Evolutionary conservation across 2,888 invertebrate species (phyloP), one percentile per base, ranked within the genome.

Genomic region (Lepidochitona cinerea): DNA sequence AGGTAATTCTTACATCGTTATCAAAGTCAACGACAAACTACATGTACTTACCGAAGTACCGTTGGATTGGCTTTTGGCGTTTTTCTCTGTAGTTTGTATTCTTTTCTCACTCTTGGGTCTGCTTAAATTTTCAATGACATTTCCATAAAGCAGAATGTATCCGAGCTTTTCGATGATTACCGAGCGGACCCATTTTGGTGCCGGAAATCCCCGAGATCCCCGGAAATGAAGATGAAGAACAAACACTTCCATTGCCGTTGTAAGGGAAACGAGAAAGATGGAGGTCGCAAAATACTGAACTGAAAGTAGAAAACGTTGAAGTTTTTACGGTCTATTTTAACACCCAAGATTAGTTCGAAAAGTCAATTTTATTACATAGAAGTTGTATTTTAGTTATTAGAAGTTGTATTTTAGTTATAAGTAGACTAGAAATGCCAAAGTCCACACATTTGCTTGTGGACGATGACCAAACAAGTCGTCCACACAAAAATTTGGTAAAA

Each of bases 221-320:
- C 70, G 23, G 70, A 29, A 70, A 37, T 70, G 64, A n/a, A 70
- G 59, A 53, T 59, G 29, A 29, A 70, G 3, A 23, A 70, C 64
- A 32, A 70, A 37, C 26, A 59, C 64, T 59, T 32, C 37, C 4
- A 59, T n/a, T 36, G 41, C 26, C 14, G 64, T 37, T 23, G 70
- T 37, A 33, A 70, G 23, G 23, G 53, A n/a, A 37, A 70, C 32
- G 1, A 70, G 2, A 26, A n/a, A 6, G 33, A 64, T 59, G 64
- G 36, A 41, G 26, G 14, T 6, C 7, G 12, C 37, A 29, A 59
- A 70, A 37, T 70, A 70, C 33, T 29, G n/a, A 33, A n/a, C 70
- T 70, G 70, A 29, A 70, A 70, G 7, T n/a, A 35, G 29, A 64
- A 7, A 7, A 41, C 18, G 9, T 12, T 18, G 18, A 12, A 41